Percentiles rank a stretch among this genome's conserved stretches.
Evolutionary conservation across 2,888 invertebrate genomes (phyloP).

Genomic region (Antheraea yamamai): DNA sequence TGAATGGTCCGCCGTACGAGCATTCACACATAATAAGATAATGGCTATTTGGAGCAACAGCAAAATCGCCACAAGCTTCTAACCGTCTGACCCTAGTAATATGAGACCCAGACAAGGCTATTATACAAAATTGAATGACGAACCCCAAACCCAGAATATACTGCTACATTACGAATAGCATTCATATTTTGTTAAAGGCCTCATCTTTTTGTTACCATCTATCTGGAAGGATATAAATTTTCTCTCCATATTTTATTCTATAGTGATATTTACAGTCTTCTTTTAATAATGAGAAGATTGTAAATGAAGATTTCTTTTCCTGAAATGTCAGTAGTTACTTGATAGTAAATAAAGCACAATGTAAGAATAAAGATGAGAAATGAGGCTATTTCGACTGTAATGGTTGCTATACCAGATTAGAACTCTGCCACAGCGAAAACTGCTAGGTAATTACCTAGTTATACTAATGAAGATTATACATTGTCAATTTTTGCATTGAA

Average conservation of each 20-base stretch:
- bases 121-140: slow-evolving; percentile 16
- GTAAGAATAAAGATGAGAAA: too few relatives aligned
- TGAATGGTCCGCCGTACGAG: background rate
- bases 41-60: slow-evolving; percentile 9
- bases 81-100: background rate
- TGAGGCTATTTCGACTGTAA: background rate
- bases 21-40: slow-evolving; percentile 7
- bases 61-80: slow-evolving; percentile 6
- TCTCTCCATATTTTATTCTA: background rate
- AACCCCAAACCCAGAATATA: background rate
- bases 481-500: background rate
- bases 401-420: background rate
- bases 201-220: background rate
- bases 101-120: background rate
- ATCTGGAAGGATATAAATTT: background rate
- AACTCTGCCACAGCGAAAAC: background rate
- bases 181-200: background rate
- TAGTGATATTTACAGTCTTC: background rate
- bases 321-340: background rate
- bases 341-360: background rate
- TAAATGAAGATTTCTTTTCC: background rate
- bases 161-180: background rate
- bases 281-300: background rate
- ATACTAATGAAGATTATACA: background rate
- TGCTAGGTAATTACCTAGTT: background rate